Conservation (phyloP, 2,888 invertebrate species). For the Tuta absoluta region DNA sequence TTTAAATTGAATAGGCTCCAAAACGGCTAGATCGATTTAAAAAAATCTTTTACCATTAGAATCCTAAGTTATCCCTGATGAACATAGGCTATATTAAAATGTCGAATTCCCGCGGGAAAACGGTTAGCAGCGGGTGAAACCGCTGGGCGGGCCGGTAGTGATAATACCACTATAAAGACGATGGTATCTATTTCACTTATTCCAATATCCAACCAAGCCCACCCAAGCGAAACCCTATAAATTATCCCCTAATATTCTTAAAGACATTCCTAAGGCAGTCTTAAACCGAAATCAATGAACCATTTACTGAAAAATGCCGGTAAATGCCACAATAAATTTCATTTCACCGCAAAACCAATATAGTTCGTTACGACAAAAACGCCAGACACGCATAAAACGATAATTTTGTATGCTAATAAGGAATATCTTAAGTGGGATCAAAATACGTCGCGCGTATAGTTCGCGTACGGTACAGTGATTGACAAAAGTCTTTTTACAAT, state of each 20-base stretch:
- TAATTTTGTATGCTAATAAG: slow-evolving; percentile 72
- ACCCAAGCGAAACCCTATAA: neutral
- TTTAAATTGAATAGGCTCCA: too few species aligned
- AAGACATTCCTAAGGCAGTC: neutral
- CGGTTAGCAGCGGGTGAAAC: too few species aligned
- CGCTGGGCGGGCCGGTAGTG: too few species aligned
- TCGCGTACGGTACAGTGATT: slow-evolving; percentile 47
- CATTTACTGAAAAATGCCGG: slow-evolving; percentile 1
- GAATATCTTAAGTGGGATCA: slow-evolving; percentile 74
- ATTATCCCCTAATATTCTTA: neutral
- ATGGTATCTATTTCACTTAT: neutral
- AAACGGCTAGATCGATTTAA: too few species aligned
- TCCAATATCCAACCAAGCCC: neutral
- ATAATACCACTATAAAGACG: neutral
- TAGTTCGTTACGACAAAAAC: slow-evolving; percentile 7
- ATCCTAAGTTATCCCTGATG: too few species aligned
- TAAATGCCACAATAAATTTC: slow-evolving; percentile 5
- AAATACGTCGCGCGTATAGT: slow-evolving; percentile 50
- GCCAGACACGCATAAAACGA: slow-evolving; percentile 50
- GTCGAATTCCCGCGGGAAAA: too few species aligned
- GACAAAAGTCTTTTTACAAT: slow-evolving; percentile 42
- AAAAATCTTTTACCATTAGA: too few species aligned
- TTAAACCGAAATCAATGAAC: slow-evolving; percentile 16
- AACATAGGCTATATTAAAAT: too few species aligned
- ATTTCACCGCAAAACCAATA: slow-evolving; percentile 24